Evolutionary conservation across 2,113 vertebrate genomes (phyloP).

Genomic region (Pseudorectes ferrugineus): DNA sequence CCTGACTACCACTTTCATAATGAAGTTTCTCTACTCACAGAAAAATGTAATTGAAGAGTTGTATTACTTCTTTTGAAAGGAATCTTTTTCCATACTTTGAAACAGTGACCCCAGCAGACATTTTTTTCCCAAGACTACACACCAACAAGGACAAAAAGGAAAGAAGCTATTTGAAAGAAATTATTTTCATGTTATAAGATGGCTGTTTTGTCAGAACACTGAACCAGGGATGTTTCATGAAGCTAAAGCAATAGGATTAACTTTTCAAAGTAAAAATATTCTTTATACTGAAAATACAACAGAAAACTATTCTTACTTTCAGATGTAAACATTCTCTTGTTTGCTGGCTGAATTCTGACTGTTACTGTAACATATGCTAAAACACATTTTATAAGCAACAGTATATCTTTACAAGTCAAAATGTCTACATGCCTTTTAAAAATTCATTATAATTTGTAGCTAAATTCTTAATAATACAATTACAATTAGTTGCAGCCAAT

Average conservation of each 20-base stretch:
- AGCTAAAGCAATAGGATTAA: constrained; percentile 1
- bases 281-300: not conserved
- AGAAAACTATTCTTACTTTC: not conserved
- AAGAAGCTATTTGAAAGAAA: not conserved
- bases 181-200: not conserved
- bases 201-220: not conserved
- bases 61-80: constrained; percentile 5
- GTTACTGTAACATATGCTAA: not conserved
- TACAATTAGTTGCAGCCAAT: not conserved
- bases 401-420: not conserved
- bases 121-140: not conserved
- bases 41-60: constrained; percentile 14
- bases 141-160: not conserved
- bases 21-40: constrained; percentile 18
- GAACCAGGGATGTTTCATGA: not conserved
- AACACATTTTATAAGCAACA: not conserved
- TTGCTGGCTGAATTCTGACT: not conserved
- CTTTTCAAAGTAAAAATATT: not conserved
- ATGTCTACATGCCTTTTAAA: not conserved
- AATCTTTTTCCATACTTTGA: not conserved
- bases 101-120: not conserved
- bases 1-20: constrained; percentile 35
- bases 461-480: not conserved
- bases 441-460: not conserved
- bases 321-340: not conserved